phyloP scores from a whole-genome alignment of 2,888 invertebrate genomes.

The Agrenia bidenticulata region DNA sequence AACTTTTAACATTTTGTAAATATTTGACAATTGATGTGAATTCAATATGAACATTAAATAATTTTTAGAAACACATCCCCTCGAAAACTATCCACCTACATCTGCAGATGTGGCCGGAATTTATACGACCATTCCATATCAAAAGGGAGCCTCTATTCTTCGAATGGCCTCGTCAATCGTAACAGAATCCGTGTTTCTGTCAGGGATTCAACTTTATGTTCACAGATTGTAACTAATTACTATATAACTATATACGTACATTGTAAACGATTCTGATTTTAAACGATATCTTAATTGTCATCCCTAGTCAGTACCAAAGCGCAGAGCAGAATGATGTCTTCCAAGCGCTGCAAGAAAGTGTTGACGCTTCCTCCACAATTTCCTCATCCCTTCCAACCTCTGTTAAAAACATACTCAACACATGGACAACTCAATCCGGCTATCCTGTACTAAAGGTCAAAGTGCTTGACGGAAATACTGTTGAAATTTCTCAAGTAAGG shows the following conservation, averaged over 20 bases:
- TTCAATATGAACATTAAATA: no score
- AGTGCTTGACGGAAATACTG: not conserved
- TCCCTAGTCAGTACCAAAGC: constrained; percentile 29
- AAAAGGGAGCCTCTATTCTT: constrained; percentile 44
- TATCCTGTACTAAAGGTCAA: constrained; percentile 54
- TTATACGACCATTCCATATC: constrained; percentile 42
- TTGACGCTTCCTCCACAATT: constrained; percentile 20
- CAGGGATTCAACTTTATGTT: constrained; percentile 34
- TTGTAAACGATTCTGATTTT: no score
- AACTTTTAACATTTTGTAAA: not conserved
- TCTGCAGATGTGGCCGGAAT: constrained; percentile 38
- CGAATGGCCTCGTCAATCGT: constrained; percentile 42
- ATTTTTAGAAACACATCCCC: constrained; percentile 36
- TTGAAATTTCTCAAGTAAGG: constrained; percentile 27
- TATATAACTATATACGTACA: no score
- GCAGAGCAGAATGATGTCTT: constrained; percentile 42
- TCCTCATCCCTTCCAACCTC: constrained; percentile 28
- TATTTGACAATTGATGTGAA: no score
- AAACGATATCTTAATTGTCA: not conserved
- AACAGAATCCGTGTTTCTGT: constrained; percentile 33
- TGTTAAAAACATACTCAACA: constrained; percentile 56
- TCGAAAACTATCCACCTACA: constrained; percentile 37
- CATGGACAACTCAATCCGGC: constrained; percentile 58
- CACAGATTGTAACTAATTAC: constrained; percentile 28
- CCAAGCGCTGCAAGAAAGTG: constrained; percentile 32